Evolutionary conservation across 2,888 invertebrate genomes (phyloP), one percentile per base, ranked within the genome.

Genomic region (Hemaris fuciformis): DNA sequence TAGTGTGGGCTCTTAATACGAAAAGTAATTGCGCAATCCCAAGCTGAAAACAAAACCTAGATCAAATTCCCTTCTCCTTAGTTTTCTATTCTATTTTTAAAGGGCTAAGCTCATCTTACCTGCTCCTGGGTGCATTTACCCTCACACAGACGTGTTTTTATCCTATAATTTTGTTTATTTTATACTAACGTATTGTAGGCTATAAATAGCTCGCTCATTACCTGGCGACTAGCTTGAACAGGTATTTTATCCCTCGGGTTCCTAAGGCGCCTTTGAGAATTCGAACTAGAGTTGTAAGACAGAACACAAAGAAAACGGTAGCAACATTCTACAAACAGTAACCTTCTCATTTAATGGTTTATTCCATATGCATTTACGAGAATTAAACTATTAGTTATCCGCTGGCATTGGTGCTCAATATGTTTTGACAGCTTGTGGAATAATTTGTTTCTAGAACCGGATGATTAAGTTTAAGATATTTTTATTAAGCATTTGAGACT

Each of bases 181-280:
- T 53, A 53, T 27, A 31, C 48, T 15, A 72, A 72, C 71, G 69
- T 70, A 68, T 53, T 71, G 71, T 74, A 69, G 69, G 69, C 77
- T 77, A 73, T 74, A 78, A 75, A 77, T 80, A 80, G 77, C 75
- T 15, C 61, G 62, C 72, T 76, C 76, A 77, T 78, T 79, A 79
- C 68, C 65, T 63, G 66, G 70, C 71, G 76, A 79, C 79, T 70
- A 75, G 81, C 79, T 15, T 56, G 34, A 53, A 63, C 65, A 62
- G 60, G 64, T 64, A 62, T 61, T 70, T 66, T 69, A 67, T 72
- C 67, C 68, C 66, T 46, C 62, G 63, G 67, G 66, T 65, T 70
- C 64, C 57, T 62, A 64, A 46, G 31, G 46, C 62, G 59, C 63
- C 62, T 65, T 60, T 63, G 41, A 65, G 61, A 60, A 64, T 41